Evolutionary conservation across 1,140 invertebrate genomes (phyloP), one percentile per base, ranked within the genome.

Genomic region (Belonocnema kinseyi): DNA sequence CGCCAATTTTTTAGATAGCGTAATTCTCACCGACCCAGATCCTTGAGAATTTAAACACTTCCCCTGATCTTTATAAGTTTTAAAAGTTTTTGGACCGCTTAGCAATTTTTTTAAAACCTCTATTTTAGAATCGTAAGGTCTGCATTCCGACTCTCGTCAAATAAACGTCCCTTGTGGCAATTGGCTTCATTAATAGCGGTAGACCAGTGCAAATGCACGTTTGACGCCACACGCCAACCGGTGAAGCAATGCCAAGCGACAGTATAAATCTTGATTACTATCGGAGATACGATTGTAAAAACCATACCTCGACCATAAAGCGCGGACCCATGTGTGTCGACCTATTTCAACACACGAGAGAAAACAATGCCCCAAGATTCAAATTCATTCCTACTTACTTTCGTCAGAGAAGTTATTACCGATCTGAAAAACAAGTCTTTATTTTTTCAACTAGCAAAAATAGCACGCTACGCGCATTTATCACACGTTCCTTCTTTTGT

Each of bases 221-320:
- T 66, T 66, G 61, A 66, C 61, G 61, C 61, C 61, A 40, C 61
- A 66, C 61, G 61, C 26, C 61, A 66, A 40, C 56, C 14, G 33
- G 21, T 66, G 61, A 66, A 66, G 61, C 61, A 66, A 66, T 66
- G 33, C 26, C 33, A 66, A 66, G 61, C 61, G 61, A 66, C 61
- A 66, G 61, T 33, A 66, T 66, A 66, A 66, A 66, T 66, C 61
- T 66, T 66, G 61, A 66, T 66, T 46, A 66, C 61, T 66, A 66
- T 40, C 61, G 33, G 14, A 46, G 61, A 66, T 66, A 66, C 26
- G 61, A 66, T 66, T 66, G 58, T 33, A 66, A 40, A 40, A 21
- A 21, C 21, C 33, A 40, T 26, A 16, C 61, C 13, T 46, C 40
- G 40, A 46, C 40, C 40, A 46, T 46, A 46, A 40, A 66, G 61